Conservation (phyloP, 2,113 vertebrate genomes). For the Leptodactylus fuscus region DNA sequence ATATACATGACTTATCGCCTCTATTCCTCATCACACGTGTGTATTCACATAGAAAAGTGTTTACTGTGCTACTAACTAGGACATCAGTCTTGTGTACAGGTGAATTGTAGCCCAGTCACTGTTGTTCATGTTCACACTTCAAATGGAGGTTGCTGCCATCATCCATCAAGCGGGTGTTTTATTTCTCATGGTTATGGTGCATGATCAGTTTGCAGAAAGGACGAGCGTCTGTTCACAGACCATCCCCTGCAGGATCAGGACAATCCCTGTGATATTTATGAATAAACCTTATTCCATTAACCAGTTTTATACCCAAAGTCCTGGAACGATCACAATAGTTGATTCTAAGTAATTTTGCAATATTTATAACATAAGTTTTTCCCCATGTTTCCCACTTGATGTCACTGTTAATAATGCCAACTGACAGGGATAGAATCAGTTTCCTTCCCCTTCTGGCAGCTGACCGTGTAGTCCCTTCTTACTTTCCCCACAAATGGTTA, state of each 20-base stretch:
- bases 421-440: no score
- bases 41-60: conserved; percentile 14
- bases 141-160: conserved; percentile 32
- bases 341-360: no score
- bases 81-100: conserved; percentile 16
- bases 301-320: no score
- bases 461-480: no score
- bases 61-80: neutral
- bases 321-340: no score
- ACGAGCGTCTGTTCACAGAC: neutral
- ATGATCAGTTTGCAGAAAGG: conserved; percentile 14
- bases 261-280: neutral
- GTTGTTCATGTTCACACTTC: conserved; percentile 31
- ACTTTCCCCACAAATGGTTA: no score
- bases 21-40: neutral
- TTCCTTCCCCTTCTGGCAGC: no score
- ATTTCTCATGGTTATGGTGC: conserved; percentile 16
- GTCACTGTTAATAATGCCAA: no score
- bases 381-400: no score
- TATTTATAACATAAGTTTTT: no score
- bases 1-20: neutral
- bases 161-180: conserved; percentile 40
- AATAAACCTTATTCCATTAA: neutral
- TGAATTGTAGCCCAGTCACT: conserved; percentile 28
- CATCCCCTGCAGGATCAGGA: neutral